These are phyloP conservation scores for Harpagifer antarcticus DNA, from an alignment of 2,797 vertebrate species.

Conservation along the genomic window DNA sequence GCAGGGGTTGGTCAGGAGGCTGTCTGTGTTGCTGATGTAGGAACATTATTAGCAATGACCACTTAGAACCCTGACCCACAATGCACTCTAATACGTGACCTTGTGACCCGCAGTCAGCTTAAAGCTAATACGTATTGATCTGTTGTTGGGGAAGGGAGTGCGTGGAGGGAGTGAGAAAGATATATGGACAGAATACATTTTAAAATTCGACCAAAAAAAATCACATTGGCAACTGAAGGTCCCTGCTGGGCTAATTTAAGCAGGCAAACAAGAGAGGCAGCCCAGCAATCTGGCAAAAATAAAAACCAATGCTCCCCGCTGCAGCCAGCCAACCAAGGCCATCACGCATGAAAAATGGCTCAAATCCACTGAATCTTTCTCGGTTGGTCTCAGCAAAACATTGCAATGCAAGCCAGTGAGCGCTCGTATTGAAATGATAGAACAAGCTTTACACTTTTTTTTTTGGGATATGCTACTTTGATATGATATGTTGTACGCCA, in stretches of 20 bases:
- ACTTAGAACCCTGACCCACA: slow-evolving; percentile 32
- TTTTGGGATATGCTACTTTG: slow-evolving; percentile 28
- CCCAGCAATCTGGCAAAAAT: slow-evolving; percentile 66
- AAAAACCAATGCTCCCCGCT: slow-evolving; percentile 57
- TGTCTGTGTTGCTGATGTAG: slow-evolving; percentile 6
- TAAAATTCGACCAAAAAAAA: slow-evolving; percentile 47
- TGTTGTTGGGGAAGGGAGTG: slow-evolving; percentile 28
- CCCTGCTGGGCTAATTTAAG: slow-evolving; percentile 78
- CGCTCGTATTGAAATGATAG: slow-evolving; percentile 3
- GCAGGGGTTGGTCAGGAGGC: slow-evolving; percentile 18
- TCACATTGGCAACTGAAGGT: slow-evolving; percentile 63
- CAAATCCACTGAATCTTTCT: slow-evolving; percentile 43
- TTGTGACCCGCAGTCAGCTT: slow-evolving; percentile 44
- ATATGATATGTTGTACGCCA: background rate
- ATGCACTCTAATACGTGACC: slow-evolving; percentile 49
- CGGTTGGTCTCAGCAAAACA: slow-evolving; percentile 14
- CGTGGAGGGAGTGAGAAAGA: slow-evolving; percentile 29
- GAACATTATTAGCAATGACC: slow-evolving; percentile 48
- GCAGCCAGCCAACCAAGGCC: slow-evolving; percentile 61
- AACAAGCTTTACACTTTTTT: slow-evolving; percentile 11
- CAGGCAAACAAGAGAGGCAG: slow-evolving; percentile 63
- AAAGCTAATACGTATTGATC: slow-evolving; percentile 64
- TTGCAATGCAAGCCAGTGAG: slow-evolving; percentile 18
- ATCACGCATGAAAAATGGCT: slow-evolving; percentile 46
- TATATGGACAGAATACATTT: slow-evolving; percentile 43